These are phyloP conservation scores for Diloba caeruleocephala DNA, from an alignment of 2,888 invertebrate genomes.

Conservation along the genomic window DNA sequence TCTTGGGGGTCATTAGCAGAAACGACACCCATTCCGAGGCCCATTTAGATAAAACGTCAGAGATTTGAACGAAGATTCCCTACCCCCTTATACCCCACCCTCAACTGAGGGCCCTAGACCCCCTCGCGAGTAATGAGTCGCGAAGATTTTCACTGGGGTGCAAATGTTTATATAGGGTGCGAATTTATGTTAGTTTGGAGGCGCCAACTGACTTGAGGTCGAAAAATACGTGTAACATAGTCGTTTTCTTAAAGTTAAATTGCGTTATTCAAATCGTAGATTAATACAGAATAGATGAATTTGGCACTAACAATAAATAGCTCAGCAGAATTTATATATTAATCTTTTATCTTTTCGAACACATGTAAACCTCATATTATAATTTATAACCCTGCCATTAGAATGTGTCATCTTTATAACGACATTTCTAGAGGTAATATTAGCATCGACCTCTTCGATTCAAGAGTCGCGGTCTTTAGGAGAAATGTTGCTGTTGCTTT, in stretches of 20 bases:
- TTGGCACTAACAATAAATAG: too few relatives aligned
- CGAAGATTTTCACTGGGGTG: conserved; percentile 87
- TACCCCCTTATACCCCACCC: conserved; percentile 50
- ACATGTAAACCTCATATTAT: too few relatives aligned
- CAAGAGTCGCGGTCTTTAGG: too few relatives aligned
- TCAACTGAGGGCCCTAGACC: conserved; percentile 40
- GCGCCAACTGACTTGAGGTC: conserved; percentile 57
- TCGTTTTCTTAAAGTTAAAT: background rate
- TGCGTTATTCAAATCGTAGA: too few relatives aligned
- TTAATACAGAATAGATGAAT: too few relatives aligned
- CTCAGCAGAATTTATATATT: too few relatives aligned
- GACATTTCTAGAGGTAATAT: too few relatives aligned
- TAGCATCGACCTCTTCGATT: too few relatives aligned
- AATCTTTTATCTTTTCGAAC: too few relatives aligned
- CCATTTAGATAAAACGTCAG: conserved; percentile 89
- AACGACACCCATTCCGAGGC: conserved; percentile 86
- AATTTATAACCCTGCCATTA: too few relatives aligned
- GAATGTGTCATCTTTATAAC: too few relatives aligned
- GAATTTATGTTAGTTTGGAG: conserved; percentile 73
- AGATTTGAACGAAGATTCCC: conserved; percentile 87
- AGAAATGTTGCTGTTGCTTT: too few relatives aligned
- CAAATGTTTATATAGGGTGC: conserved; percentile 87
- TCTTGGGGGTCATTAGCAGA: conserved; percentile 87
- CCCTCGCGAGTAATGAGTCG: conserved; percentile 85
- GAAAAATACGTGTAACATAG: conserved; percentile 32